Percentiles rank a stretch among this genome's conserved stretches.
phyloP scores from a whole-genome alignment of 2,797 vertebrate genomes.

The Gallinago solitaria region DNA sequence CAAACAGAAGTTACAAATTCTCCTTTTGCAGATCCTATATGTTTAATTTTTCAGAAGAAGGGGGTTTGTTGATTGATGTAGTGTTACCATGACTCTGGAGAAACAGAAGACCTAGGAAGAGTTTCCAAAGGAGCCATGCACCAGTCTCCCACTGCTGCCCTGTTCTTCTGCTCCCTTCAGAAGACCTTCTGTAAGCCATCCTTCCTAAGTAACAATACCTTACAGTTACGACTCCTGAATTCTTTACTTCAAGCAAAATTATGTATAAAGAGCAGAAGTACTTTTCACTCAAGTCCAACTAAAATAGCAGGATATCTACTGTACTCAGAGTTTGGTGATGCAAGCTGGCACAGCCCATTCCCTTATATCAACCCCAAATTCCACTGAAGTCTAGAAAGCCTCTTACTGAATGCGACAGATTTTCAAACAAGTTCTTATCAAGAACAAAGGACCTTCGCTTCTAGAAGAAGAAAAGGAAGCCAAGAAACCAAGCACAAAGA shows the following conservation, averaged over 20 bases:
- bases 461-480: neutral
- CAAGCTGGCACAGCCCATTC: neutral
- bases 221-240: neutral
- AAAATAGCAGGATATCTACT: neutral
- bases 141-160: neutral
- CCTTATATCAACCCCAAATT: neutral
- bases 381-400: neutral
- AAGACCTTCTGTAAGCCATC: neutral
- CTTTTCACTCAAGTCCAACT: neutral
- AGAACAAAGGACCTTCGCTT: neutral
- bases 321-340: neutral
- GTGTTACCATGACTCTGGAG: neutral
- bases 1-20: neutral
- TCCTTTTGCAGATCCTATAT: neutral
- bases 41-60: neutral
- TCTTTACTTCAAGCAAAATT: neutral
- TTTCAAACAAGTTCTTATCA: neutral
- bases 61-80: neutral
- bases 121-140: neutral
- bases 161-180: neutral
- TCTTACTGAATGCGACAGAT: neutral
- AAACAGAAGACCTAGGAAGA: neutral
- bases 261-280: neutral
- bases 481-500: neutral
- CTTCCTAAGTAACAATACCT: neutral